Percentiles rank a stretch among this genome's conserved stretches.
Evolutionary conservation across 37 sponge, comb jelly and placozoan species (phyloP).

Genomic region (Chondrilla cf. caribensis): DNA sequence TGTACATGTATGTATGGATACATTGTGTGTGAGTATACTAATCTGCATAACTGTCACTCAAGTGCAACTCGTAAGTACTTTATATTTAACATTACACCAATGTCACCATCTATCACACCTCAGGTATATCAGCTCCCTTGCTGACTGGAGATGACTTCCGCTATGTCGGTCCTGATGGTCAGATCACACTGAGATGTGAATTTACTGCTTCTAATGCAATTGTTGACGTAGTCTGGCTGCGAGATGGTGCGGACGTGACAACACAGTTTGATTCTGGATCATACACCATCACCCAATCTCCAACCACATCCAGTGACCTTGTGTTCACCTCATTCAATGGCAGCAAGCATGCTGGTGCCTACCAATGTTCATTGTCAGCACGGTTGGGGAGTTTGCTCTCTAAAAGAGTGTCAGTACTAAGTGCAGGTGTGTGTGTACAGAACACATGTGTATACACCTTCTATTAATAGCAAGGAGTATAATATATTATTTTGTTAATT

Average conservation of each 20-base stretch:
- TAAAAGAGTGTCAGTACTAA: neutral
- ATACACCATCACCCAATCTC: neutral
- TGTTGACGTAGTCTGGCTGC: neutral
- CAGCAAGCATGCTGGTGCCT: neutral
- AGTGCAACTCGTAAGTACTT: too few relatives aligned
- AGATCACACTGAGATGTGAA: neutral
- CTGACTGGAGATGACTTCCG: neutral
- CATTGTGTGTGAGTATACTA: too few relatives aligned
- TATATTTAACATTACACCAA: too few relatives aligned
- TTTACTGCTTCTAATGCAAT: neutral
- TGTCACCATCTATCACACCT: too few relatives aligned
- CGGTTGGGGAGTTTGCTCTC: neutral
- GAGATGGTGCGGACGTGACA: neutral
- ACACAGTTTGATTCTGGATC: neutral
- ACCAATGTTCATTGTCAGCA: neutral
- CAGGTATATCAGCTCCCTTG: neutral
- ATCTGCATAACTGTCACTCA: too few relatives aligned
- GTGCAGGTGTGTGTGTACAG: slow-evolving; percentile 7
- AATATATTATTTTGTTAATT: too few relatives aligned
- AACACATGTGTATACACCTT: too few relatives aligned
- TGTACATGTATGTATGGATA: neutral
- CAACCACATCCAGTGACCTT: neutral
- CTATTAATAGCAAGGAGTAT: too few relatives aligned
- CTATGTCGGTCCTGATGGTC: slow-evolving; percentile 4
- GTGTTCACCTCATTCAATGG: neutral